phyloP scores from a whole-genome alignment of 2,888 invertebrate genomes.

The Pristionchus entomophagus region DNA sequence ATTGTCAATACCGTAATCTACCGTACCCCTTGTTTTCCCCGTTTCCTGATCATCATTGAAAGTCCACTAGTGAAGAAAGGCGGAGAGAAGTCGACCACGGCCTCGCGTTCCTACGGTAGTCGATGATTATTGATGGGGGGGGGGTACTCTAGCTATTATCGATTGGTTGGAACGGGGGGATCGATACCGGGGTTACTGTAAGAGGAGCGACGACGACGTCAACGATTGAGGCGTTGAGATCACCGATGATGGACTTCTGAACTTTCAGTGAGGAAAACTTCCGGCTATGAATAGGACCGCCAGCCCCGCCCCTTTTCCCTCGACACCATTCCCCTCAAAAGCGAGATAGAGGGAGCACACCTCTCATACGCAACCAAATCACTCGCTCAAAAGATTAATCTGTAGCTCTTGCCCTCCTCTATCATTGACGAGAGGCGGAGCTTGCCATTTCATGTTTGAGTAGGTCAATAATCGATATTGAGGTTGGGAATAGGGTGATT shows the following conservation, averaged over 20 bases:
- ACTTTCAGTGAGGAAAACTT: neutral
- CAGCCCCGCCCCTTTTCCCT: too few species aligned
- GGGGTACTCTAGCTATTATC: too few species aligned
- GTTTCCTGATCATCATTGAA: neutral
- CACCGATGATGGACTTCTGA: neutral
- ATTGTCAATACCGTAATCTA: neutral
- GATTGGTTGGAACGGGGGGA: neutral
- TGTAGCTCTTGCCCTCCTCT: too few species aligned
- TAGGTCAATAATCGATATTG: too few species aligned
- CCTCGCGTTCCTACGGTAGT: neutral
- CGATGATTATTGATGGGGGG: neutral
- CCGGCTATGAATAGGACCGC: neutral
- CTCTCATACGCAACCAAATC: too few species aligned
- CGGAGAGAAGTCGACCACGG: neutral
- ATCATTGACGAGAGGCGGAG: too few species aligned
- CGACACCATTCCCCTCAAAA: too few species aligned
- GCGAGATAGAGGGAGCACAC: neutral
- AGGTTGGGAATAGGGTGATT: too few species aligned
- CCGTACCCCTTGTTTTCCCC: neutral
- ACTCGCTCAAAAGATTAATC: too few species aligned
- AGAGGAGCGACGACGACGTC: neutral
- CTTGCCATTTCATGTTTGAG: too few species aligned
- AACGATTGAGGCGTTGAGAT: neutral
- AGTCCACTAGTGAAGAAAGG: neutral
- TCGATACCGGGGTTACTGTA: neutral